phyloP scores from a whole-genome alignment of 2,113 vertebrate species.

The Cebus imitator region DNA sequence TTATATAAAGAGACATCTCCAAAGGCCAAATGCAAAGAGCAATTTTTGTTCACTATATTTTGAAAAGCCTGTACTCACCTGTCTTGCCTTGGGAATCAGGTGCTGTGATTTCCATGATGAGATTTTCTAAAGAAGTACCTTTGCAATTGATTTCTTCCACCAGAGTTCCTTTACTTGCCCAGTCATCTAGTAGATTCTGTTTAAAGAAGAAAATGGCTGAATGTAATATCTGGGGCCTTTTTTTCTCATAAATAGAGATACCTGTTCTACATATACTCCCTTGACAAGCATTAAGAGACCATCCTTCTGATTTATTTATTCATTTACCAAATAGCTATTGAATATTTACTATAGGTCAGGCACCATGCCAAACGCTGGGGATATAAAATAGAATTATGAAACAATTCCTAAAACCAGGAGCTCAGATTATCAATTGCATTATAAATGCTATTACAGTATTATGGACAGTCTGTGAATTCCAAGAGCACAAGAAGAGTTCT shows the following conservation, averaged over 20 bases:
- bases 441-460: slow-evolving; percentile 33
- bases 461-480: slow-evolving; percentile 7
- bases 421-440: not conserved
- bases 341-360: not conserved
- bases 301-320: slow-evolving; percentile 14
- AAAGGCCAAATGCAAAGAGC: slow-evolving; percentile 39
- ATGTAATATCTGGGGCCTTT: not conserved
- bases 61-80: slow-evolving; percentile 74
- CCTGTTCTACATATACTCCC: not conserved
- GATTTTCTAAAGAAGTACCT: slow-evolving; percentile 92
- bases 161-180: slow-evolving; percentile 87
- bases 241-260: not conserved
- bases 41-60: not conserved
- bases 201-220: slow-evolving; percentile 43
- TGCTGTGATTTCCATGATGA: slow-evolving; percentile 93
- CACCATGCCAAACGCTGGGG: not conserved
- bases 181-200: slow-evolving; percentile 91
- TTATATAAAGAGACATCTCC: not conserved
- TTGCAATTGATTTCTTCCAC: slow-evolving; percentile 91
- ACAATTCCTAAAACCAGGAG: slow-evolving; percentile 22
- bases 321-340: slow-evolving; percentile 30
- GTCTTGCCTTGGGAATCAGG: slow-evolving; percentile 89
- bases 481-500: not conserved
- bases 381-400: slow-evolving; percentile 18
- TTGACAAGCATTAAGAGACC: slow-evolving; percentile 7